These are phyloP conservation scores for Corydoras maculifer DNA, from an alignment of 2,113 vertebrate species.

Conservation along the genomic window DNA sequence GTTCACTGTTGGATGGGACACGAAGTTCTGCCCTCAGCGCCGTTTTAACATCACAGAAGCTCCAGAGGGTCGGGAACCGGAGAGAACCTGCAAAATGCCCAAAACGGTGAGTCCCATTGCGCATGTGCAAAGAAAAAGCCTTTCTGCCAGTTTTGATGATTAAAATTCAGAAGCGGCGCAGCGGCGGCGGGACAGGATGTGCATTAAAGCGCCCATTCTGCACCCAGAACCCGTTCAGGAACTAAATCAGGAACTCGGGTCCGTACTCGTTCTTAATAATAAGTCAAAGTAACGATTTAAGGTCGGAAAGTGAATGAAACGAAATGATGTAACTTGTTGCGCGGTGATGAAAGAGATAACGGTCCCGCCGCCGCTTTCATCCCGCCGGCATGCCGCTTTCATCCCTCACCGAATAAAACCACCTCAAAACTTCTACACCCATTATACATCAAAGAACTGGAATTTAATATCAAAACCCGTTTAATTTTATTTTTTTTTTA, in stretches of 20 bases:
- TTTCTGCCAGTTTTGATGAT: no score
- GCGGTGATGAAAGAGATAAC: neutral
- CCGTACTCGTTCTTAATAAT: neutral
- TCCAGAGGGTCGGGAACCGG: conserved; percentile 4
- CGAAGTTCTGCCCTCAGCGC: neutral
- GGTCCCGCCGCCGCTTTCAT: neutral
- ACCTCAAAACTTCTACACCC: no score
- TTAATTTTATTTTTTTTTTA: no score
- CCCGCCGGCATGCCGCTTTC: neutral
- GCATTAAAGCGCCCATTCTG: neutral
- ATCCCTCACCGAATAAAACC: no score
- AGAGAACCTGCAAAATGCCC: conserved; percentile 59
- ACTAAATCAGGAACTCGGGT: neutral
- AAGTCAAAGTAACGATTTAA: neutral
- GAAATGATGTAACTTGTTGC: neutral
- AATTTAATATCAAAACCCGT: no score
- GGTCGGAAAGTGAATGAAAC: neutral
- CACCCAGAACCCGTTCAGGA: neutral
- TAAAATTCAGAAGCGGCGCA: neutral
- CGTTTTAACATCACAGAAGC: neutral
- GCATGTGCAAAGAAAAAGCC: neutral
- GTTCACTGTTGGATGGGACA: conserved; percentile 6
- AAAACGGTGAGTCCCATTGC: conserved; percentile 58
- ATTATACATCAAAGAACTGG: no score
- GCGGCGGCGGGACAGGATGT: neutral